phyloP scores from a whole-genome alignment of 2,113 vertebrate genomes.

The Chroicocephalus ridibundus region DNA sequence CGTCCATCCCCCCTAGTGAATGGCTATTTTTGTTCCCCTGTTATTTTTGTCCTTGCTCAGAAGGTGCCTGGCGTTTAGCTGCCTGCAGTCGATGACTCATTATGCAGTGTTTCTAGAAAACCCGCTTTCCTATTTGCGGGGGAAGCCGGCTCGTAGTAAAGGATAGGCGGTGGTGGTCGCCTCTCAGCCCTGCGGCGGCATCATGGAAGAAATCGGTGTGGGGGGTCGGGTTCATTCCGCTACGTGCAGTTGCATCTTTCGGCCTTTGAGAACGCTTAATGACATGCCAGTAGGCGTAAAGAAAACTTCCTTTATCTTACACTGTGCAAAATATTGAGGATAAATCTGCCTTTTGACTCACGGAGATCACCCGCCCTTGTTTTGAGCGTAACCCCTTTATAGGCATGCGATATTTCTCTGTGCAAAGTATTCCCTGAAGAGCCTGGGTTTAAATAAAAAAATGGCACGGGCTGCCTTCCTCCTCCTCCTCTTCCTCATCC shows the following conservation, averaged over 20 bases:
- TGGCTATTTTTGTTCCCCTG: constrained; percentile 38
- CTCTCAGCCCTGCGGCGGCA: not conserved
- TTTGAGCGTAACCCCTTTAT: not conserved
- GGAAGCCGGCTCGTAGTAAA: not conserved
- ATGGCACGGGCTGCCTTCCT: not conserved
- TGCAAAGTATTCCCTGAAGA: not conserved
- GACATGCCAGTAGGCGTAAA: not conserved
- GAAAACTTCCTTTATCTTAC: not conserved
- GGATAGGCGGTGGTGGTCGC: not conserved
- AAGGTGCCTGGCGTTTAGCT: constrained; percentile 52
- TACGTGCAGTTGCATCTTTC: not conserved
- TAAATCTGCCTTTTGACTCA: not conserved
- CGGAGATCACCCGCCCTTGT: not conserved
- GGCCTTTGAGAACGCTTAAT: not conserved
- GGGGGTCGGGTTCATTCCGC: not conserved
- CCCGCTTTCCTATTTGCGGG: constrained; percentile 29
- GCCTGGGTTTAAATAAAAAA: not conserved
- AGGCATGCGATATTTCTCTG: not conserved
- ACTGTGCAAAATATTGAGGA: not conserved
- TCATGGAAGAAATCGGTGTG: not conserved
- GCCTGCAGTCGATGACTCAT: constrained; percentile 69
- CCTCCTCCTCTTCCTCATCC: not conserved
- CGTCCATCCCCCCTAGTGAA: not conserved
- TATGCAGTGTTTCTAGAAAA: constrained; percentile 72
- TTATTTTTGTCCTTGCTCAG: constrained; percentile 54